Percentiles rank a stretch among this genome's conserved stretches.
These are phyloP conservation scores for Diachasmimorpha longicaudata DNA, from an alignment of 1,140 invertebrate genomes.

Conservation along the genomic window DNA sequence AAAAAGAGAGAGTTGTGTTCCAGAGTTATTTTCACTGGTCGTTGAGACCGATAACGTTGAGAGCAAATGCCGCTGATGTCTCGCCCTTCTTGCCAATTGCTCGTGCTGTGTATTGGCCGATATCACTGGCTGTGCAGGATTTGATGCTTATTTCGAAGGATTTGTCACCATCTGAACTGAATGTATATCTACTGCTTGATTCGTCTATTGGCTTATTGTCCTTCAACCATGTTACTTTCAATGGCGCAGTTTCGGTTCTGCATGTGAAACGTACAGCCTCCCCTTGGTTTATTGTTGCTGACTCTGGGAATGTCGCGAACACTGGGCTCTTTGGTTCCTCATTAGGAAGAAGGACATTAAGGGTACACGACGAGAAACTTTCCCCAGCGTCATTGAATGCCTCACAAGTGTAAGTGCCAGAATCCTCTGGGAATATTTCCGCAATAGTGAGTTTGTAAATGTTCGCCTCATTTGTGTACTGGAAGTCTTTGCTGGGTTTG, in stretches of 20 bases:
- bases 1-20: background rate
- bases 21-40: conserved; percentile 34
- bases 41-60: conserved; percentile 73
- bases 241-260: conserved; percentile 74
- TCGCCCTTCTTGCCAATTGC: conserved; percentile 86
- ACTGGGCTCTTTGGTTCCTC: conserved; percentile 83
- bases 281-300: conserved; percentile 82
- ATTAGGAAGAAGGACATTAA: conserved; percentile 83
- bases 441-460: conserved; percentile 89
- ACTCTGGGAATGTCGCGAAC: conserved; percentile 89
- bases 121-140: conserved; percentile 77
- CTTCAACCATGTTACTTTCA: conserved; percentile 84
- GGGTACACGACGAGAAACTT: conserved; percentile 88
- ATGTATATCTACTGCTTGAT: conserved; percentile 78
- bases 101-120: conserved; percentile 88
- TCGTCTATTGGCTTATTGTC: conserved; percentile 85
- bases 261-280: conserved; percentile 82
- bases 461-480: conserved; percentile 89
- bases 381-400: conserved; percentile 95
- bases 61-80: conserved; percentile 80
- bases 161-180: conserved; percentile 80
- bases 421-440: conserved; percentile 94
- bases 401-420: conserved; percentile 94
- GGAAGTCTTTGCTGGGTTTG: conserved; percentile 95
- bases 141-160: conserved; percentile 79